Evolutionary conservation across 2,797 vertebrate species (phyloP).

Genomic region (Pygocentrus nattereri): DNA sequence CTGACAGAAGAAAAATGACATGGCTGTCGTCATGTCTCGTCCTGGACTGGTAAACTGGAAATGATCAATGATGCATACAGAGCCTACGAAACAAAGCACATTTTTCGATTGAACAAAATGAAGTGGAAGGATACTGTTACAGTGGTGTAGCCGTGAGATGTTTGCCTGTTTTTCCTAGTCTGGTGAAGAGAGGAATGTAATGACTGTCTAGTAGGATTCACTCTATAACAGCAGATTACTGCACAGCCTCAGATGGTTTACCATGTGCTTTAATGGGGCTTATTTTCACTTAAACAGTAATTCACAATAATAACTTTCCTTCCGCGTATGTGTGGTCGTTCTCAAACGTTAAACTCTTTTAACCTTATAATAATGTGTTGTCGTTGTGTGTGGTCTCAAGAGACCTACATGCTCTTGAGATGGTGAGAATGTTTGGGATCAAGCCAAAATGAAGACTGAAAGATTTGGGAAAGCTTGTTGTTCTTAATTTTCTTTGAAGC

Average conservation of each 20-base stretch:
- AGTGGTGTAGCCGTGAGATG: slow-evolving; percentile 15
- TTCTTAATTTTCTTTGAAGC: slow-evolving; percentile 1
- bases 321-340: slow-evolving; percentile 47
- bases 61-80: not conserved
- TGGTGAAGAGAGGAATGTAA: slow-evolving; percentile 27
- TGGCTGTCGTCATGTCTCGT: not conserved
- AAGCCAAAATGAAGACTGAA: slow-evolving; percentile 22
- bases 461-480: slow-evolving; percentile 49
- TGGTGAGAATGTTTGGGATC: slow-evolving; percentile 33
- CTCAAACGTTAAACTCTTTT: slow-evolving; percentile 23
- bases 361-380: slow-evolving; percentile 43
- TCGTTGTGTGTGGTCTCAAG: slow-evolving; percentile 33
- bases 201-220: slow-evolving; percentile 8
- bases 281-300: slow-evolving; percentile 48
- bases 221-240: slow-evolving; percentile 6
- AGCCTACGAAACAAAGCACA: not conserved
- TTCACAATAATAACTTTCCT: slow-evolving; percentile 38
- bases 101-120: slow-evolving; percentile 5
- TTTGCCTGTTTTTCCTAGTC: not conserved
- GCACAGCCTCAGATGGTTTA: slow-evolving; percentile 16
- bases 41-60: not conserved
- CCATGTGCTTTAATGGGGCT: not conserved
- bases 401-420: slow-evolving; percentile 21
- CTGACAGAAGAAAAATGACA: not conserved
- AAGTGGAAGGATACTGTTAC: slow-evolving; percentile 18